phyloP scores from a whole-genome alignment of 30 jellyfish, hydroid and myxozoan genomes.

The Euphysa ruthae region DNA sequence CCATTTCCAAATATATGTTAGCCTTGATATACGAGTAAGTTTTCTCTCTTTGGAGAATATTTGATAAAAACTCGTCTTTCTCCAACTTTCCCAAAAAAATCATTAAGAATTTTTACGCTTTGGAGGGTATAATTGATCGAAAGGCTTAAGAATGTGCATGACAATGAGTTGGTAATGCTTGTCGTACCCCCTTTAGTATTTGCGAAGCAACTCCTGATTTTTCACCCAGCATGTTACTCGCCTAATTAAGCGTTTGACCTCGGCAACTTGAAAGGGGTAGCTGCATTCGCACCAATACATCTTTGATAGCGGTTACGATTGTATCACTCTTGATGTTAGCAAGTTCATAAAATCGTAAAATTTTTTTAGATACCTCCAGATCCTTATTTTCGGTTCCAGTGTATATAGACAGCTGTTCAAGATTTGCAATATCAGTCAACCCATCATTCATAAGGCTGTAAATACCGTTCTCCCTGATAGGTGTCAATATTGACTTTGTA shows the following conservation, averaged over 20 bases:
- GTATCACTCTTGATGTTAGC: no score
- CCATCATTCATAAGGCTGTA: slow-evolving; percentile 35
- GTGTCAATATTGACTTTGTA: no score
- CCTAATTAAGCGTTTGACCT: slow-evolving; percentile 28
- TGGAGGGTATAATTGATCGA: slow-evolving; percentile 24
- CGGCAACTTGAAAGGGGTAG: slow-evolving; percentile 35
- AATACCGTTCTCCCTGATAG: slow-evolving; percentile 21
- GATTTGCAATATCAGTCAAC: slow-evolving; percentile 43
- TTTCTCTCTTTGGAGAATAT: no score
- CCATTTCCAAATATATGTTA: no score
- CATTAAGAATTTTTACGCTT: slow-evolving; percentile 29
- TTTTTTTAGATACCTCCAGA: slow-evolving; percentile 16
- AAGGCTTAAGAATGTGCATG: slow-evolving; percentile 43
- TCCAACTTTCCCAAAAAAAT: no score
- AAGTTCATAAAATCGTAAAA: slow-evolving; percentile 20
- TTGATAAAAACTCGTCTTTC: no score
- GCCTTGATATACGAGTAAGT: no score
- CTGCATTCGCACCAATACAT: no score
- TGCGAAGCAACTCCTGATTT: slow-evolving; percentile 37
- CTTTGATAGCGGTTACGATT: no score
- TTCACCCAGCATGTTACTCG: slow-evolving; percentile 33
- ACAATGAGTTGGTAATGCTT: slow-evolving; percentile 35
- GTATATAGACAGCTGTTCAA: slow-evolving; percentile 25
- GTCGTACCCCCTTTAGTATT: slow-evolving; percentile 14
- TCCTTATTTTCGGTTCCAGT: slow-evolving; percentile 8